Base-by-base conservation (phyloP, 2,888 invertebrate species). In the Agrochola lychnidis region DNA sequence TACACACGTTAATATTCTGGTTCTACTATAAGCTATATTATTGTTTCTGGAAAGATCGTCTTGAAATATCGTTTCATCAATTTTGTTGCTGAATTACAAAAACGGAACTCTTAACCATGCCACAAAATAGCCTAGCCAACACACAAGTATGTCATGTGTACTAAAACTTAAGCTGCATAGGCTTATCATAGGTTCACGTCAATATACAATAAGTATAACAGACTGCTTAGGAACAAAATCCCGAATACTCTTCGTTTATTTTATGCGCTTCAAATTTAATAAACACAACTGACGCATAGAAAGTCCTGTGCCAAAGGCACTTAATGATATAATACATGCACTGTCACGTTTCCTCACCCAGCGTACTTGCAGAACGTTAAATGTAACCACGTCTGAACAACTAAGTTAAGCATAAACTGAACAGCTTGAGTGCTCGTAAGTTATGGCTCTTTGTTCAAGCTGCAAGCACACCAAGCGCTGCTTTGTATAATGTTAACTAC, bases 361-460 rank as follows among this genome's bases (percentile, higher is more conserved):
- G 14, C 64, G 45, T 45, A 64, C 42, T 30, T 10, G 12, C 9
- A 77, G 30, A 36, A 62, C 42, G 40, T 16, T 61, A 73, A 79
- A 51, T 22, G 30, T 16, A 36, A 67, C 9, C 36, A 64, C 16
- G 48, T 45, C 19, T 51, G 19, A 10, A 64, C 57, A 30, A 61
- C 40, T 42, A 36, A 59, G 40, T 64, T 30, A 36, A 75, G 59
- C 56, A 66, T 53, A 56, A 42, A 70, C 30, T 56, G 19, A 36
- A 40, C 66, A 56, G 45, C 53, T 80, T 48, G 45, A 76, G 51
- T 57, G 59, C 53, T 68, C 19, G 7, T 77, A 77, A 71, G 12
- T 68, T 68, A 30, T 59, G 57, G 62, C 40, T 71, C 71, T 72
- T 71, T 77, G 56, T 77, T 22, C 19, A 61, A 71, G 56, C 45